Conservation (phyloP, 2,113 vertebrate genomes). For the Phylloscopus trochiloides region DNA sequence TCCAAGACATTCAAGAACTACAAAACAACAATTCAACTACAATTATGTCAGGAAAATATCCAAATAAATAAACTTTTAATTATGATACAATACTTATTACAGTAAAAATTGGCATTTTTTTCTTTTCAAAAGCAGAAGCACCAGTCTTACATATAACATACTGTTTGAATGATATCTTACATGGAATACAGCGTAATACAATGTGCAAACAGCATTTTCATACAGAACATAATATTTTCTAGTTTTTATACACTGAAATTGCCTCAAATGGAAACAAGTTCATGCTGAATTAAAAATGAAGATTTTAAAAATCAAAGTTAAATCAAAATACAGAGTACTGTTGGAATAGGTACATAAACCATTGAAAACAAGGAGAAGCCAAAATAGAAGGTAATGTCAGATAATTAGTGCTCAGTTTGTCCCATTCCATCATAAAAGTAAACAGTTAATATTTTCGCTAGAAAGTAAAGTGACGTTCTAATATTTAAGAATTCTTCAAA, state of each 20-base stretch:
- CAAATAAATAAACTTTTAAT: slow-evolving; percentile 87
- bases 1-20: slow-evolving; percentile 64
- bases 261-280: slow-evolving; percentile 69
- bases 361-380: slow-evolving; percentile 57
- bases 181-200: slow-evolving; percentile 73
- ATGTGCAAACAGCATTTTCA: slow-evolving; percentile 79
- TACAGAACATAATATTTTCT: slow-evolving; percentile 69
- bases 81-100: slow-evolving; percentile 85
- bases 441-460: slow-evolving; percentile 57
- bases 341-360: slow-evolving; percentile 55
- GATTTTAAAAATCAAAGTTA: slow-evolving; percentile 64
- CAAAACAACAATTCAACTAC: slow-evolving; percentile 72
- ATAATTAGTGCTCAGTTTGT: slow-evolving; percentile 53
- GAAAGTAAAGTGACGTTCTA: slow-evolving; percentile 64
- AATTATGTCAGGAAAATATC: slow-evolving; percentile 73
- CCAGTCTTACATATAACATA: slow-evolving; percentile 80
- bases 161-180: slow-evolving; percentile 72
- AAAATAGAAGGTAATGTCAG: slow-evolving; percentile 44
- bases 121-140: slow-evolving; percentile 84
- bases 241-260: slow-evolving; percentile 69
- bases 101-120: slow-evolving; percentile 82
- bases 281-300: slow-evolving; percentile 73
- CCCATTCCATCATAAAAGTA: slow-evolving; percentile 38
- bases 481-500: slow-evolving; percentile 69
- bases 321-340: slow-evolving; percentile 57